These are phyloP conservation scores for Varecia variegata DNA, from an alignment of 2,797 vertebrate species.

Conservation along the genomic window DNA sequence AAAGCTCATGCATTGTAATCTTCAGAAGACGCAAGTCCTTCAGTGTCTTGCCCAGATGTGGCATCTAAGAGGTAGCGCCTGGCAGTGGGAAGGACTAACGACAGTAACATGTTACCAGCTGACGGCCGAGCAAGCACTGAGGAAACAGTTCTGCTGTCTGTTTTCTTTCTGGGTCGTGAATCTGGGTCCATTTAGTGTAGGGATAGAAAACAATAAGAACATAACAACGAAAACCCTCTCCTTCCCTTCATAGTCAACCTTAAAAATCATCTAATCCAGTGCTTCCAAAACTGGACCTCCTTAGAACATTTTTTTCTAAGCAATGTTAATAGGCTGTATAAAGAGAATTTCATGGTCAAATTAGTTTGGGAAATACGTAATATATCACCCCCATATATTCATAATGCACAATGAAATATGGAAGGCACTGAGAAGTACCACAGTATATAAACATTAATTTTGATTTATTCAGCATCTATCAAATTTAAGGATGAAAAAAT, in stretches of 20 bases:
- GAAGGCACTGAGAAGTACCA: not conserved
- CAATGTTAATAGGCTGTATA: not conserved
- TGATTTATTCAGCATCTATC: not conserved
- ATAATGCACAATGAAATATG: not conserved
- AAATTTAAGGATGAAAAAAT: not conserved
- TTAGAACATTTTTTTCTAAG: not conserved
- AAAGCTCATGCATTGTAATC: not conserved
- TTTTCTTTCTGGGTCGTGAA: not conserved
- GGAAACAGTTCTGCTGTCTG: not conserved
- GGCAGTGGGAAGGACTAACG: not conserved
- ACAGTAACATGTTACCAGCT: not conserved
- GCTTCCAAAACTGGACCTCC: not conserved
- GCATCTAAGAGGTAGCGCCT: not conserved
- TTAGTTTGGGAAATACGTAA: not conserved
- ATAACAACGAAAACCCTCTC: not conserved
- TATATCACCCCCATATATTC: not conserved
- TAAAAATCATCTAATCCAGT: not conserved
- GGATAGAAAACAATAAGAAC: not conserved
- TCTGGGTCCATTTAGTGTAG: not conserved
- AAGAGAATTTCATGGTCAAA: not conserved
- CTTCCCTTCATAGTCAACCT: not conserved
- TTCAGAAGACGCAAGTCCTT: not conserved
- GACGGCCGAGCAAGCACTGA: not conserved
- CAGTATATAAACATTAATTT: not conserved
- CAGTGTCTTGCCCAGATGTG: not conserved